Base-by-base conservation (phyloP, 2,797 vertebrate species). In the Chaetodon trifasciatus region DNA sequence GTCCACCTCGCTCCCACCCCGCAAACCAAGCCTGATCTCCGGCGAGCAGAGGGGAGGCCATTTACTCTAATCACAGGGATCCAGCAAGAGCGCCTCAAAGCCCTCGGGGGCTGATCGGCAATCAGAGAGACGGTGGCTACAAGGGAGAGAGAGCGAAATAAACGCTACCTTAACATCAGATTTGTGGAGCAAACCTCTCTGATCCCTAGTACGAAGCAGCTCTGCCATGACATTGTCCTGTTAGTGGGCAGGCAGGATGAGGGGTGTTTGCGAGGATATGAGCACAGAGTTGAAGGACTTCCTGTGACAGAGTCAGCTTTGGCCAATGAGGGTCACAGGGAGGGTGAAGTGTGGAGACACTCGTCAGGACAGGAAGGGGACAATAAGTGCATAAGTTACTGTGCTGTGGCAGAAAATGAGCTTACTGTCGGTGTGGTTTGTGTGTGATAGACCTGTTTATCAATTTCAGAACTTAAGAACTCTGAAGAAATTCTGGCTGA, bases 1-100 rank as follows among this genome's bases (percentile, higher is more conserved):
- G 47, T 79, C 74, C 72, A 72, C 81, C 85, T 78, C 49, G 12
- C 49, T 64, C 78, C 73, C 73, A 82, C 74, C 86, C 66, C 64
- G 58, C 85, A 85, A 86, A 76, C 81, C 76, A 56, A 71, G 79
- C 83, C 74, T 60, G 79, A 83, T 88, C 88, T 88, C 77, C 61
- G 35, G 77, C 67, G 24, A 79, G 81, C 72, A 70, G 72, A 65
- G 44, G 87, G 88, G 87, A 78, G 88, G 84, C 78, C 84, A 93
- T 90, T 94, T 93, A 93, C 89, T 93, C 92, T 95, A 94, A 96
- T 95, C 93, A 94, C 91, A 91, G 91, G 89, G 93, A 94, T 95
- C 92, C 91, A 91, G 91, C 84, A 78, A 90, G 85, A 89, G 91
- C 81, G 82, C 83, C 85, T 81, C 57, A 76, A 81, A 91, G 85